Conservation (phyloP, 2,797 vertebrate species). For the Schizothorax lantsangensis region DNA sequence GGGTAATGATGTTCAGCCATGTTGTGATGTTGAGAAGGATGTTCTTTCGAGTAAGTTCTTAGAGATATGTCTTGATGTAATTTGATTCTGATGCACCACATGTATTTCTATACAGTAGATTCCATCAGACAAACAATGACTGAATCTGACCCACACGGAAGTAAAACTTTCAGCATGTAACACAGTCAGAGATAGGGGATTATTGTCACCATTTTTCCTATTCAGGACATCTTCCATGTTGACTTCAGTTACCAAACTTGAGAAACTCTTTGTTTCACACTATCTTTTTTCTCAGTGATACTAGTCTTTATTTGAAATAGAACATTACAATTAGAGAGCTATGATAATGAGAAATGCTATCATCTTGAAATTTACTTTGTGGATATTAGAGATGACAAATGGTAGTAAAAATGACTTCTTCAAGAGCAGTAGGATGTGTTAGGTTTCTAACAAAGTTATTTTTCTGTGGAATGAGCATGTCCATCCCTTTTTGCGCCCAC, state of each 20-base stretch:
- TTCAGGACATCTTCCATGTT: conserved; percentile 31
- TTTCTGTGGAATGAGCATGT: background rate
- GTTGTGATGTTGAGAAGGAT: background rate
- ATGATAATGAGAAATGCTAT: background rate
- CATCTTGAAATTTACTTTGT: background rate
- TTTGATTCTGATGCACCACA: conserved; percentile 38
- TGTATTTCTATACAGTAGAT: conserved; percentile 14
- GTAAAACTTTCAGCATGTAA: conserved; percentile 66
- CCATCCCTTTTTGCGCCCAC: background rate
- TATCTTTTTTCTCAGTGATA: background rate
- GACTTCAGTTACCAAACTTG: conserved; percentile 26
- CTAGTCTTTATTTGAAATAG: background rate
- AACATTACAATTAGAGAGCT: background rate
- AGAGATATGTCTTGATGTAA: conserved; percentile 58
- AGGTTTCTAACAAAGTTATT: background rate
- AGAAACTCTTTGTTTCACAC: background rate
- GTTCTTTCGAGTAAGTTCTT: conserved; percentile 4
- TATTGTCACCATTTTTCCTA: conserved; percentile 49
- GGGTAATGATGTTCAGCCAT: background rate
- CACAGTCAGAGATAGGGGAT: conserved; percentile 58
- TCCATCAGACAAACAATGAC: conserved; percentile 63
- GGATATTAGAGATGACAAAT: too few relatives aligned
- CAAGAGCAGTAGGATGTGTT: too few relatives aligned
- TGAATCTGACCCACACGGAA: conserved; percentile 54
- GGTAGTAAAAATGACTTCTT: too few relatives aligned